Conservation (phyloP, 30 jellyfish, hydroid and myxozoan species). For the Pseudorhiza aurosa region DNA sequence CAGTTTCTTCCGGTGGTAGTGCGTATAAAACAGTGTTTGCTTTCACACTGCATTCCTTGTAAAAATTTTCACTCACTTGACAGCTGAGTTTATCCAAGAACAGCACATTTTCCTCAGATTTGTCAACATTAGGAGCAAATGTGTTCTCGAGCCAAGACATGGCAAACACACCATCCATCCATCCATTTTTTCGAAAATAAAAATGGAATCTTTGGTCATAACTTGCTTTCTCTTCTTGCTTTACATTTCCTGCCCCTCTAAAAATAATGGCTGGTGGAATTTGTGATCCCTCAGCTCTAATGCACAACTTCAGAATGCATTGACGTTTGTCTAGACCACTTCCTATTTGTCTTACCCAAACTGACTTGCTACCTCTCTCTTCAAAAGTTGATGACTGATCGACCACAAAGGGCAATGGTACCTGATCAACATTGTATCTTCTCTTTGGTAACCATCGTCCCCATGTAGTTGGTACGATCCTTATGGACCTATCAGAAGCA, state of each 20-base stretch:
- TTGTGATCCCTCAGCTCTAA: background rate
- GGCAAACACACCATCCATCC: constrained; percentile 42
- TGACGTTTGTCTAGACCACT: constrained; percentile 2
- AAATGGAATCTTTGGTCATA: constrained; percentile 30
- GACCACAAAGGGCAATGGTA: constrained; percentile 1
- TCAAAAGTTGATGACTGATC: constrained; percentile 8
- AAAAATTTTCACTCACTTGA: constrained; percentile 15
- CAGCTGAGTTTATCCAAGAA: constrained; percentile 44
- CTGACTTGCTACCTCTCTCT: background rate
- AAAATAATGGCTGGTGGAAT: constrained; percentile 10
- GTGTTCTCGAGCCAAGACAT: constrained; percentile 17
- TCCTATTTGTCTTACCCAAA: background rate
- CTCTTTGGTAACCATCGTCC: constrained; percentile 4
- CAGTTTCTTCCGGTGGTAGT: constrained; percentile 47
- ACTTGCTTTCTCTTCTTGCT: no score
- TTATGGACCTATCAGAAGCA: no score
- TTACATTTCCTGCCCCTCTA: constrained; percentile 4
- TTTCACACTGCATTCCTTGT: constrained; percentile 17
- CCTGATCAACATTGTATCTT: constrained; percentile 10
- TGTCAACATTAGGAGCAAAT: constrained; percentile 34
- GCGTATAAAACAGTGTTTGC: constrained; percentile 24
- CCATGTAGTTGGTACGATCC: no score
- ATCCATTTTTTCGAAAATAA: constrained; percentile 33
- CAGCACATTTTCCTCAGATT: constrained; percentile 21
- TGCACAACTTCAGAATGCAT: constrained; percentile 4